These are phyloP conservation scores for Nephrotoma guestfalica DNA, from an alignment of 2,888 invertebrate genomes.

Conservation along the genomic window DNA sequence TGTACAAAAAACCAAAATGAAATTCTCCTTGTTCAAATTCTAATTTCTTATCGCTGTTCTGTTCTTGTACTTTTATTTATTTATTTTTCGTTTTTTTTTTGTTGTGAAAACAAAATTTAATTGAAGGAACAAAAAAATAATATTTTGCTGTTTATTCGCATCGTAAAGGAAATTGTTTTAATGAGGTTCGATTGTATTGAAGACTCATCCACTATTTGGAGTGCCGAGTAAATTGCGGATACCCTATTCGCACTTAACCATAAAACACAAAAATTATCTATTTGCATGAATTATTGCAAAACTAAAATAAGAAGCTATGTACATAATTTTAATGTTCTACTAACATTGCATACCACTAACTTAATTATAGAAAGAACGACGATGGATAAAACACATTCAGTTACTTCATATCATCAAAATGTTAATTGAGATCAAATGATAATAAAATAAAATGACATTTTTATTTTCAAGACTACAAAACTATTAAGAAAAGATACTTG, in stretches of 20 bases:
- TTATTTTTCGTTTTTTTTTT: neutral
- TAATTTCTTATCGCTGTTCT: neutral
- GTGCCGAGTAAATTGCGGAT: neutral
- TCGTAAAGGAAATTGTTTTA: neutral
- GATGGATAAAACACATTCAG: neutral
- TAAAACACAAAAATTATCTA: neutral
- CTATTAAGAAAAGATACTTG: neutral
- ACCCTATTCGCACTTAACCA: neutral
- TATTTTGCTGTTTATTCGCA: neutral
- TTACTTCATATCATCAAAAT: neutral
- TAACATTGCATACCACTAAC: neutral
- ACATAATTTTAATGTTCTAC: neutral
- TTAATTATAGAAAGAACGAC: neutral
- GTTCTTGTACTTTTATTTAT: neutral
- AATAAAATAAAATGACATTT: neutral
- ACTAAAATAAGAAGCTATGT: neutral
- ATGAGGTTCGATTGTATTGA: neutral
- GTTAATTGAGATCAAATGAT: neutral
- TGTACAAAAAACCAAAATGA: neutral
- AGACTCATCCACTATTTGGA: neutral
- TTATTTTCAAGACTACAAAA: neutral
- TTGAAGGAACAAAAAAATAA: neutral
- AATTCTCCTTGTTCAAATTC: neutral
- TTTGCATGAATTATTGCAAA: neutral
- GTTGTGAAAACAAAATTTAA: neutral